A percentile compares a stretch with the other conserved stretches of the same genome.
These are phyloP conservation scores for Drosophila sucinea DNA, from an alignment of 1,140 invertebrate genomes.

Conservation along the genomic window DNA sequence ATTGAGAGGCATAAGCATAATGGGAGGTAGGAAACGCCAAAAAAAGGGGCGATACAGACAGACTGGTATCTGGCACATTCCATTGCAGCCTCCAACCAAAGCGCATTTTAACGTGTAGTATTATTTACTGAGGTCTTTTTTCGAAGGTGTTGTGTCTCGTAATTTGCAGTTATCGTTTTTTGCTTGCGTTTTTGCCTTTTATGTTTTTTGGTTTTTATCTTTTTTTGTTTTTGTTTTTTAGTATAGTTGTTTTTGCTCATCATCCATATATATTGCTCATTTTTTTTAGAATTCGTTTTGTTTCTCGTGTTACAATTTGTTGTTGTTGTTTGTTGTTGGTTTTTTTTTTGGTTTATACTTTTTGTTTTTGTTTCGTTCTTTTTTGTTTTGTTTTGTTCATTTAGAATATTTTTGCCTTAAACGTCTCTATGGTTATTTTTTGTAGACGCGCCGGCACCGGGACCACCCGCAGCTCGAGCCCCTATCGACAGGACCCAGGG, in stretches of 20 bases:
- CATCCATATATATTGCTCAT: slow-evolving; percentile 41
- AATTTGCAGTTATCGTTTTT: slow-evolving; percentile 78
- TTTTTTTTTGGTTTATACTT: slow-evolving; percentile 71
- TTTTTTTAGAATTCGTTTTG: slow-evolving; percentile 66
- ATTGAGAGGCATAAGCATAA: no score
- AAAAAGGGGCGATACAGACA: slow-evolving; percentile 76
- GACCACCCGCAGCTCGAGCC: slow-evolving; percentile 12
- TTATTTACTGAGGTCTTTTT: slow-evolving; percentile 73
- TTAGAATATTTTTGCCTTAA: slow-evolving; percentile 79
- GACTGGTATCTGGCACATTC: slow-evolving; percentile 54
- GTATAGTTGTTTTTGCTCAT: slow-evolving; percentile 59
- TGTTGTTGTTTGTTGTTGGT: slow-evolving; percentile 55
- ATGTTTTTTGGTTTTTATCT: slow-evolving; percentile 25
- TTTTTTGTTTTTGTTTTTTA: slow-evolving; percentile 54
- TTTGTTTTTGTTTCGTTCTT: slow-evolving; percentile 40
- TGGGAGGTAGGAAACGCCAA: neutral
- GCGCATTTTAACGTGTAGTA: slow-evolving; percentile 62
- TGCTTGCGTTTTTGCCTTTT: slow-evolving; percentile 72
- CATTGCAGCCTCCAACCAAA: slow-evolving; percentile 64
- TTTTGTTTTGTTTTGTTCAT: slow-evolving; percentile 52
- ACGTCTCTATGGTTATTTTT: slow-evolving; percentile 81
- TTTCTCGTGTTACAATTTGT: slow-evolving; percentile 74
- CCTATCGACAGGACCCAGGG: slow-evolving; percentile 18
- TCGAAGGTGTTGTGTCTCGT: slow-evolving; percentile 79
- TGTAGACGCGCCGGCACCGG: slow-evolving; percentile 58